Evolutionary conservation across 2,113 vertebrate species (phyloP).

Genomic region (Thermophis baileyi): DNA sequence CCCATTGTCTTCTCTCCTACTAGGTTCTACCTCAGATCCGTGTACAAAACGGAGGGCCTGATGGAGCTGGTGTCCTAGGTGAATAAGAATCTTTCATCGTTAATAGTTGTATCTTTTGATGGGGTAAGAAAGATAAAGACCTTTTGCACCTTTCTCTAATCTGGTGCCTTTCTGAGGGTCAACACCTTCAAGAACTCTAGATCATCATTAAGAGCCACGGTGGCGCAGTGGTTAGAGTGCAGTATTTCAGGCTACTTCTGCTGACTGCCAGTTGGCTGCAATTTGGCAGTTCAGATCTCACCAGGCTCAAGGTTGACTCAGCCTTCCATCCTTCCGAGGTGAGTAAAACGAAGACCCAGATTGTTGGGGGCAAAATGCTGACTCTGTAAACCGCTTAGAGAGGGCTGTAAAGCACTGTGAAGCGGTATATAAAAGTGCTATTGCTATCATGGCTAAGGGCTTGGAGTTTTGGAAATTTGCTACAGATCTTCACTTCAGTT

Average conservation of each 20-base stretch:
- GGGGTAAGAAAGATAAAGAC: background rate
- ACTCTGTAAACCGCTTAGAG: no score
- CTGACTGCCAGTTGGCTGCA: no score
- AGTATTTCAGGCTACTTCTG: no score
- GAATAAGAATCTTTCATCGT: constrained; percentile 47
- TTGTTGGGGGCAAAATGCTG: no score
- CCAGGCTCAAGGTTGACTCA: no score
- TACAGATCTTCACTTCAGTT: background rate
- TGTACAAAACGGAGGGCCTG: constrained; percentile 78
- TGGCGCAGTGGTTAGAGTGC: no score
- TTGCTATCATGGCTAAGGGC: background rate
- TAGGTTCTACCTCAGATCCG: constrained; percentile 89
- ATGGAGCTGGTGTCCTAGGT: constrained; percentile 91
- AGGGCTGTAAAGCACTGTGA: no score
- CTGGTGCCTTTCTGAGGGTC: background rate
- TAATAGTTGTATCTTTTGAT: background rate
- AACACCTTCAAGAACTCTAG: background rate
- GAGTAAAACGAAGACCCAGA: no score
- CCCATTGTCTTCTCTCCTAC: constrained; percentile 51
- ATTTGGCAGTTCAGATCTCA: no score
- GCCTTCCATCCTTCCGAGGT: no score
- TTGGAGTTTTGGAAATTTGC: background rate
- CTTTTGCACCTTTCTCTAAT: background rate
- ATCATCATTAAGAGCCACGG: no score
- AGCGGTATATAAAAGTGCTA: no score